Base-by-base conservation (phyloP, 92 coral and sea anemone species). In the Heliopora coerulea region DNA sequence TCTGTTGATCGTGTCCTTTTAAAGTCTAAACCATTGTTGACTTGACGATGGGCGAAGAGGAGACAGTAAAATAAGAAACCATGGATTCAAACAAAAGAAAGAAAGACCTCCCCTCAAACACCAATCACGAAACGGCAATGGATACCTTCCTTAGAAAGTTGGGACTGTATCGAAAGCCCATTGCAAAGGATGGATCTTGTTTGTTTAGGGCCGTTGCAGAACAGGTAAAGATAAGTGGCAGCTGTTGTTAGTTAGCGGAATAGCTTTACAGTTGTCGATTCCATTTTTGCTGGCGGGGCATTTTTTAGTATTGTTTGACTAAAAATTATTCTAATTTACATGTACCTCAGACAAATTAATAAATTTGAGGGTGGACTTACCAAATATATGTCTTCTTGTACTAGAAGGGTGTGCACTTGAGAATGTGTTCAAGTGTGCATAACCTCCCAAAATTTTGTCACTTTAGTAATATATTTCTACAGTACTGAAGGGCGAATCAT, bases 121-220 rank as follows among this genome's bases (percentile, higher is more conserved):
- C 35, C 49, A 70, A 70, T 34, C 49, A 54, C 52, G 98, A 93
- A 68, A 80, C 96, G 54, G 98, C 93, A 3, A 93, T 93, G 98
- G 98, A 93, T 70, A 91, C 84, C 13, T 93, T 79, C 75, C 74
- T 93, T 66, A 79, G 79, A 18, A 75, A 80, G 52, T 79, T 70
- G 24, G 86, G 88, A 27, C 80, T 93, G 78, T 90, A 87, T 85
- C 85, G 98, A 65, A 93, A 93, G 68, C 93, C 95, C 19, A 90
- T 90, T 63, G 98, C 96, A 59, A 93, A 90, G 79, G 98, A 93
- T 82, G 98, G 98, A 49, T 93, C 98, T 39, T 93, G 98, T 68
- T 86, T 93, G 64, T 93, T 93, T 72, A 87, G 98, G 82, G 98
- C 98, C 49, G 98, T 93, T n/a, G 88, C 98, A 49, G 98, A 93